These are phyloP conservation scores for Nowickia ferox DNA, from an alignment of 2,888 invertebrate species.

Conservation along the genomic window DNA sequence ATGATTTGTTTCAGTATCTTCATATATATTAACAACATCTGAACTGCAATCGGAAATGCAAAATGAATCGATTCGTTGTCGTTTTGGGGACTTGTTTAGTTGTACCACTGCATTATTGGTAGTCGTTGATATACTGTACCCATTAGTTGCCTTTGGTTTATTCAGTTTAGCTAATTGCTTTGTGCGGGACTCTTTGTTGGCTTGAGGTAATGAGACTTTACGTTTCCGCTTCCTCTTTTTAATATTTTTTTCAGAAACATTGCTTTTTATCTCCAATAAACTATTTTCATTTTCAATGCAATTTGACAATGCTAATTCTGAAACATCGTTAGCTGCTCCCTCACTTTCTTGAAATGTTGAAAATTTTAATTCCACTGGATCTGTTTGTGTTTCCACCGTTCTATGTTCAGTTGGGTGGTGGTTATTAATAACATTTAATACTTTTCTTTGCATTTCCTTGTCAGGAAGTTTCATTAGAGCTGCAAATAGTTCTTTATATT, in stretches of 20 bases:
- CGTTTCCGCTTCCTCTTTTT: conserved; percentile 75
- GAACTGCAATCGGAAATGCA: conserved; percentile 44
- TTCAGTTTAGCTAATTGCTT: conserved; percentile 72
- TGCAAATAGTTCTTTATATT: conserved; percentile 78
- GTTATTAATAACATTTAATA: conserved; percentile 80
- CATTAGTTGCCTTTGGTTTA: conserved; percentile 28
- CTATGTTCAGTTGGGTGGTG: conserved; percentile 39
- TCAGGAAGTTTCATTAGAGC: conserved; percentile 79
- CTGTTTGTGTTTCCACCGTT: conserved; percentile 48
- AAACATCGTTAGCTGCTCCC: not conserved
- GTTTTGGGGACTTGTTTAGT: conserved; percentile 21
- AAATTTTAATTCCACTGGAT: conserved; percentile 36
- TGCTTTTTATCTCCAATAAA: not conserved
- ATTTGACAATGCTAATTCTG: not conserved
- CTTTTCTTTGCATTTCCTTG: conserved; percentile 78
- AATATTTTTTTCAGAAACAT: not conserved
- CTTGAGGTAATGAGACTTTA: conserved; percentile 78
- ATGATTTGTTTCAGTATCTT: conserved; percentile 35
- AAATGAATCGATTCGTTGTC: conserved; percentile 29
- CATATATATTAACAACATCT: conserved; percentile 36
- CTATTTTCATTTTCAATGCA: not conserved
- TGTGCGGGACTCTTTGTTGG: conserved; percentile 77
- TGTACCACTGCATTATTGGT: not conserved
- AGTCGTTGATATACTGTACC: not conserved
- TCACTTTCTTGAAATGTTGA: conserved; percentile 1